Conservation (phyloP, 2,113 vertebrate species). For the Pelvicachromis taeniatus region DNA sequence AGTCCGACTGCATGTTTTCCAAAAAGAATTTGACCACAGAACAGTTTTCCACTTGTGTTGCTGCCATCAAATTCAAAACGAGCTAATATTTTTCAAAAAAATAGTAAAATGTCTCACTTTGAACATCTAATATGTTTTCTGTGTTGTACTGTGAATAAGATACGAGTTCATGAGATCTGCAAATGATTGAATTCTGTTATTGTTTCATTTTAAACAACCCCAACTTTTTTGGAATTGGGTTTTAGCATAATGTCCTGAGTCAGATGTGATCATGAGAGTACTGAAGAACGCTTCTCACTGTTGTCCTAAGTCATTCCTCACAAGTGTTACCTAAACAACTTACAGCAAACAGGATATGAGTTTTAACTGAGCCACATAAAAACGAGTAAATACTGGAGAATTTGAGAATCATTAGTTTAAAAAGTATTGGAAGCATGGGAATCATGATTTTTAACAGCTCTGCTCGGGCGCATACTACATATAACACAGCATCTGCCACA, state of each 20-base stretch:
- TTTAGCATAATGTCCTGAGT: background rate
- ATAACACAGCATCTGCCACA: slow-evolving; percentile 10
- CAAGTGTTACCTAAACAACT: background rate
- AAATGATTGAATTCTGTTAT: background rate
- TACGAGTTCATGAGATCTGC: background rate
- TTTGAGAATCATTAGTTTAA: background rate
- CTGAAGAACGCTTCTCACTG: background rate
- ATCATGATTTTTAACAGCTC: background rate
- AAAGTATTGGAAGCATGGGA: background rate
- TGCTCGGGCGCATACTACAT: background rate
- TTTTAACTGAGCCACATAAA: background rate
- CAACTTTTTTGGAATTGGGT: background rate
- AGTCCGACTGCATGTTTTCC: background rate
- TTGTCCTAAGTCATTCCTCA: background rate
- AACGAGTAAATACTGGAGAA: background rate
- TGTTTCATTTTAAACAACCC: background rate
- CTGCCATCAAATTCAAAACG: background rate
- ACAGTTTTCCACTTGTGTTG: background rate
- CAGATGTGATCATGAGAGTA: background rate
- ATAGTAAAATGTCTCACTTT: background rate
- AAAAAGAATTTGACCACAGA: background rate
- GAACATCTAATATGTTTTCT: background rate
- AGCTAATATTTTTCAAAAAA: background rate
- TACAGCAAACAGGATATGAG: background rate
- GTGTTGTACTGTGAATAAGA: too few relatives aligned